Base-by-base conservation (phyloP, 2,113 vertebrate genomes). In the Rhinoderma darwinii region DNA sequence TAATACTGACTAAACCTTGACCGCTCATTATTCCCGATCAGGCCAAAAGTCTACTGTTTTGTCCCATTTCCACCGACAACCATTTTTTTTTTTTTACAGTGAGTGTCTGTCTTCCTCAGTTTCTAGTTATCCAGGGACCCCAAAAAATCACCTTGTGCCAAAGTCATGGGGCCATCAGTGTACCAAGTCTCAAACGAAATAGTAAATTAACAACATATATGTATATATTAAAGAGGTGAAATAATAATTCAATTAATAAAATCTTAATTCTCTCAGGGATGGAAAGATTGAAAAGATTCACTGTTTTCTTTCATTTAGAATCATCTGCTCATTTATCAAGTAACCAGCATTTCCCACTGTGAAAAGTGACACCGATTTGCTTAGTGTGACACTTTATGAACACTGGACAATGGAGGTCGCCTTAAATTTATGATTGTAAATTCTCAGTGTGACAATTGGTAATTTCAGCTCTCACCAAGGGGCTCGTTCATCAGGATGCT, bases 321-420 rank as follows among this genome's bases (percentile, higher is more conserved):
- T 35, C 50, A 63, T 20, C 43, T 56, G 41, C 35, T 70, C 82
- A 82, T 87, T 82, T 82, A 87, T 87, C 78, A 87, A 74, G 22
- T 22, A 75, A 68, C 51, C 86, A 87, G 86, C 86, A 63, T 87
- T 68, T 75, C 51, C 73, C 56, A 59, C 77, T 81, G 85, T 81
- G 85, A 61, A 54, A 87, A 82, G 86, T 82, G 79, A 87, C 79
- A 87, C 37, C 70, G 30, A 47, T 75, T 87, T 87, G 86, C 79
- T 82, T 82, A 82, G 68, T 87, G 70, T 87, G 86, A 82, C 79
- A 87, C 41, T 87, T 87, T 82, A 87, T 82, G 85, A 87, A 87
- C 54, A 43, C 85, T 82, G 86, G 86, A 87, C 86, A 87, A 82
- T 82, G 30, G 86, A 79, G 59, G 51, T 32, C 39, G 27, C 59